Percentiles rank a stretch among this genome's conserved stretches.
Evolutionary conservation across 2,113 vertebrate species (phyloP).

Genomic region (Pelecanoides urinatrix): DNA sequence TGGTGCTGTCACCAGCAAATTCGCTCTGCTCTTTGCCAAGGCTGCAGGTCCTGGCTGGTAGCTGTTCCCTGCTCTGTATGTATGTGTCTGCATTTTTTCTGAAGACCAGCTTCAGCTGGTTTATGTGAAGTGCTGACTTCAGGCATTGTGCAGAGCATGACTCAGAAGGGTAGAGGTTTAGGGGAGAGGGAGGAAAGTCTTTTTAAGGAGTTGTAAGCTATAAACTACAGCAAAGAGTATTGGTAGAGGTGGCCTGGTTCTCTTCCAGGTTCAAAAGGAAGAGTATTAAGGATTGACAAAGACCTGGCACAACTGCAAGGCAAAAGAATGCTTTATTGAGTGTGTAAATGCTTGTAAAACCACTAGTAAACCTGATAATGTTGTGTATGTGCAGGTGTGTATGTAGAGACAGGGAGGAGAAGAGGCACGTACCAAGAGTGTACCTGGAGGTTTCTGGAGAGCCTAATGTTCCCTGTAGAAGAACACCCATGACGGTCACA

Average conservation of each 20-base stretch:
- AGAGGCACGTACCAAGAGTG: neutral
- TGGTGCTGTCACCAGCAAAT: neutral
- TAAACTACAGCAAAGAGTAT: neutral
- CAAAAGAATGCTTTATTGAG: neutral
- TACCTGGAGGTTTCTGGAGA: neutral
- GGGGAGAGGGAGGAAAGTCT: neutral
- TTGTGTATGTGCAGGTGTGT: neutral
- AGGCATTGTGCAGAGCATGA: neutral
- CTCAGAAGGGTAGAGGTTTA: neutral
- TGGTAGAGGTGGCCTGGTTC: neutral
- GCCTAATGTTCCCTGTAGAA: neutral
- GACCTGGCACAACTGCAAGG: neutral
- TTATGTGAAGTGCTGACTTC: constrained; percentile 1
- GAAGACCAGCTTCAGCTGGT: neutral
- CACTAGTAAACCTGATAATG: neutral
- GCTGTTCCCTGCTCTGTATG: neutral
- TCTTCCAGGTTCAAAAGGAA: neutral
- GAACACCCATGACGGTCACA: rapidly evolving
- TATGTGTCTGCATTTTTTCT: neutral
- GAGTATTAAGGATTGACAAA: neutral
- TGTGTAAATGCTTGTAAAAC: neutral
- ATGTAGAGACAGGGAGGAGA: neutral
- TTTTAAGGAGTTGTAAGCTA: neutral
- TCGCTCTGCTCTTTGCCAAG: neutral
- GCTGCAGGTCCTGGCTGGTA: constrained; percentile 30